These are phyloP conservation scores for Aurelia sp. DNA, from an alignment of 30 jellyfish, hydroid and myxozoan genomes.

Conservation along the genomic window DNA sequence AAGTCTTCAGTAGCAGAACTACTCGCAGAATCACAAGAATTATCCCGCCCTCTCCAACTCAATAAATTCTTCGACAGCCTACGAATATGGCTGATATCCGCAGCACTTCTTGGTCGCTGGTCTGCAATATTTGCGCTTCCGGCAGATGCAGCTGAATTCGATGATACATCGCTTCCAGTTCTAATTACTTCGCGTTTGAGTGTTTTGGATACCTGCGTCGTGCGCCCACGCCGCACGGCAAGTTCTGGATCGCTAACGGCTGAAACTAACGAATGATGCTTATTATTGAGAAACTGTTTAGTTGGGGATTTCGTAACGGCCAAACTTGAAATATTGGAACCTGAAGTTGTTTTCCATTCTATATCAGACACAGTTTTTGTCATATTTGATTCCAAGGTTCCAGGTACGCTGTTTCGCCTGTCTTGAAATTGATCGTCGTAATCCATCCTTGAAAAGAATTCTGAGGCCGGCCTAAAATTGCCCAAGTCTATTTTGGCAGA, in stretches of 20 bases:
- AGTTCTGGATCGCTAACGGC: constrained; percentile 46
- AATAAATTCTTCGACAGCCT: constrained; percentile 34
- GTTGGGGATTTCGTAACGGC: too few species aligned
- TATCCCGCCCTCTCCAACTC: constrained; percentile 55
- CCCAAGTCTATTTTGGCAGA: not conserved
- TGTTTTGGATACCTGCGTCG: constrained; percentile 20
- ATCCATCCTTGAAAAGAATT: constrained; percentile 10
- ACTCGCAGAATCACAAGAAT: constrained; percentile 50
- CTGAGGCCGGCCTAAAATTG: constrained; percentile 48
- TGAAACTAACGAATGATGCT: not conserved
- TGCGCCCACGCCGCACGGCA: constrained; percentile 41
- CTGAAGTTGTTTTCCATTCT: not conserved
- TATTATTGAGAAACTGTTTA: not conserved
- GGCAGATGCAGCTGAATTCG: too few species aligned
- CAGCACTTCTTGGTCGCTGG: not conserved
- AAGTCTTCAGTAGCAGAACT: constrained; percentile 44
- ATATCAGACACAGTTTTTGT: not conserved
- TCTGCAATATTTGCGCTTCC: not conserved
- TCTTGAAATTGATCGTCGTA: constrained; percentile 15
- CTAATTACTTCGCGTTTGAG: constrained; percentile 5
- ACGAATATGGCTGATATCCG: constrained; percentile 3
- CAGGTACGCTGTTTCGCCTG: constrained; percentile 42
- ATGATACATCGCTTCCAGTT: constrained; percentile 15
- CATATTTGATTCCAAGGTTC: not conserved
- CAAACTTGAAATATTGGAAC: constrained; percentile 1